Conservation (phyloP, 2,888 invertebrate species). For the Xestia xanthographa region DNA sequence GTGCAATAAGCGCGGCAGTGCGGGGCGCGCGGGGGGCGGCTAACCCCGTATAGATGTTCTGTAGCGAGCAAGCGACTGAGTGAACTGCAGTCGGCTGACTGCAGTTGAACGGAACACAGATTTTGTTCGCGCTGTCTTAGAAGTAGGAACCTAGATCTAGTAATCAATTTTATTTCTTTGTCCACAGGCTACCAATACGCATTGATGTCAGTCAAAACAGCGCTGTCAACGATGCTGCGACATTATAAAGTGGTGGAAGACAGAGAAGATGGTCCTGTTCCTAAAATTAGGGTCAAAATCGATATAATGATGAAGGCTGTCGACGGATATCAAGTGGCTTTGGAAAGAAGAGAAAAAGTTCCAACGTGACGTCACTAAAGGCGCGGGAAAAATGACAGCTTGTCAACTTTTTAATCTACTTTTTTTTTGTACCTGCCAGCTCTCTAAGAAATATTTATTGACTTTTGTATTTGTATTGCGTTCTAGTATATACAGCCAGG, state of each 20-base stretch:
- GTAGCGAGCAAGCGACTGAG: too few species aligned
- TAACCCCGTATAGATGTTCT: too few species aligned
- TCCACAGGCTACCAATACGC: slow-evolving; percentile 85
- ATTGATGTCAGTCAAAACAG: slow-evolving; percentile 84
- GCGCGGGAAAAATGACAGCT: slow-evolving; percentile 7
- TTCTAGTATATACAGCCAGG: slow-evolving; percentile 28
- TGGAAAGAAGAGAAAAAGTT: slow-evolving; percentile 72
- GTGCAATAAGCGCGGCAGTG: too few species aligned
- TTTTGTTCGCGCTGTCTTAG: too few species aligned
- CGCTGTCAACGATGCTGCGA: slow-evolving; percentile 76
- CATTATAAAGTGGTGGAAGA: slow-evolving; percentile 77
- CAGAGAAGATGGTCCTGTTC: slow-evolving; percentile 72
- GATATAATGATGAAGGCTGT: slow-evolving; percentile 87
- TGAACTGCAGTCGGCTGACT: too few species aligned
- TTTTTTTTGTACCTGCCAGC: not conserved
- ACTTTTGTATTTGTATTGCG: slow-evolving; percentile 15
- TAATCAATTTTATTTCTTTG: slow-evolving; percentile 6
- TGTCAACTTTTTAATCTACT: not conserved
- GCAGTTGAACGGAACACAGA: too few species aligned
- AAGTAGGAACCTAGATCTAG: not conserved
- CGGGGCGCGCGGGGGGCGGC: too few species aligned
- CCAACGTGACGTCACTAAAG: slow-evolving; percentile 6
- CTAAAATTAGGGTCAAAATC: slow-evolving; percentile 81
- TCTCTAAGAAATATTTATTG: not conserved
- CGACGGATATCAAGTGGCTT: slow-evolving; percentile 79